These are phyloP conservation scores for Grammomys dolichurus DNA, from an alignment of 2,113 vertebrate species.

Conservation along the genomic window DNA sequence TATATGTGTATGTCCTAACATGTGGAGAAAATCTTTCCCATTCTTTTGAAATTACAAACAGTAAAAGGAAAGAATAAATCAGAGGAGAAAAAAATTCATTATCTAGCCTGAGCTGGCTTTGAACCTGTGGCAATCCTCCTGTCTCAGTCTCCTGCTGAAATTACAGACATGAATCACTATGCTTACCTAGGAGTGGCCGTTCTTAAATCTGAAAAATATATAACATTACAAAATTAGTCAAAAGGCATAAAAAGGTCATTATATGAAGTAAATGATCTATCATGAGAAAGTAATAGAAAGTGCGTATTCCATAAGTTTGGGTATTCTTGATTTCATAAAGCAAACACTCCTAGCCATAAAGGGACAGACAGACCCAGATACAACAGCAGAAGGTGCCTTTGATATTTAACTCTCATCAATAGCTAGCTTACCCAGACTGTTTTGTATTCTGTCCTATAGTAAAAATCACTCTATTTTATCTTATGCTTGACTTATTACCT, in stretches of 20 bases:
- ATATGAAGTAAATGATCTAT: neutral
- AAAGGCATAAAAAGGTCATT: neutral
- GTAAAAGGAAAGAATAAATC: neutral
- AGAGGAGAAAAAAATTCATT: neutral
- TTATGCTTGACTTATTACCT: neutral
- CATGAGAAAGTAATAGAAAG: neutral
- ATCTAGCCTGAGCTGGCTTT: neutral
- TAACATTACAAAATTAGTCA: neutral
- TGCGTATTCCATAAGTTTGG: neutral
- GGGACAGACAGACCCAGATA: neutral
- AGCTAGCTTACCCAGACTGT: neutral
- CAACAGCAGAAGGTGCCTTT: too few species aligned
- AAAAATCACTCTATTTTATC: neutral
- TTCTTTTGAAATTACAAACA: slow-evolving; percentile 5
- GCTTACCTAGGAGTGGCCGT: neutral
- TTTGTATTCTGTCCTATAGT: neutral
- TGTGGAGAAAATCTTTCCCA: neutral
- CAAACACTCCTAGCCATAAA: neutral
- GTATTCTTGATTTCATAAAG: neutral
- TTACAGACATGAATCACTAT: neutral
- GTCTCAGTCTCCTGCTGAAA: neutral
- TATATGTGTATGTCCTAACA: neutral
- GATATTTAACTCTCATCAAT: neutral
- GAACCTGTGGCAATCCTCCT: neutral
- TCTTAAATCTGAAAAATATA: neutral